These are phyloP conservation scores for Euglossa dilemma DNA, from an alignment of 1,140 invertebrate species.

Conservation along the genomic window DNA sequence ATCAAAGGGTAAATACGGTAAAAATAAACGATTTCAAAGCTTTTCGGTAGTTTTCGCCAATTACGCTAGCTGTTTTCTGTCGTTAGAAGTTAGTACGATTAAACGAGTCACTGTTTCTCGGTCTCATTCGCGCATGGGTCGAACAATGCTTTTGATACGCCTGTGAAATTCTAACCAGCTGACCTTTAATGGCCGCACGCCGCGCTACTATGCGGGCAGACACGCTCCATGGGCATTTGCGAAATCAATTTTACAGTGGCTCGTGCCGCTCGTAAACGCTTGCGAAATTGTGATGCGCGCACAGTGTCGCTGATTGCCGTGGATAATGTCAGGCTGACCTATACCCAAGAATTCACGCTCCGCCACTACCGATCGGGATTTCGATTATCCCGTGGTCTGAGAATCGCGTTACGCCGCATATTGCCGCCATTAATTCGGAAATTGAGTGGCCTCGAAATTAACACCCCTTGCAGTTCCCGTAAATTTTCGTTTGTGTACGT, in stretches of 20 bases:
- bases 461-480: too few relatives aligned
- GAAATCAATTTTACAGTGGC: constrained; percentile 48
- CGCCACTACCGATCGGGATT: not conserved
- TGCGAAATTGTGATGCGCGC: constrained; percentile 36
- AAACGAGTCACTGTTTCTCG: not conserved
- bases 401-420: not conserved
- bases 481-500: too few relatives aligned
- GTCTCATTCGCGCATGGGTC: not conserved
- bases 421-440: not conserved
- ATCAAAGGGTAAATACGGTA: too few relatives aligned
- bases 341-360: constrained; percentile 26
- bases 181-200: not conserved
- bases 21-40: not conserved
- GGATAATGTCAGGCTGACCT: constrained; percentile 46
- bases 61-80: not conserved
- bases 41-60: not conserved
- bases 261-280: constrained; percentile 46
- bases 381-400: not conserved
- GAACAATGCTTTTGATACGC: not conserved
- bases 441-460: not conserved
- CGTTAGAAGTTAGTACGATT: not conserved
- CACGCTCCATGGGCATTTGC: constrained; percentile 18
- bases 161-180: not conserved
- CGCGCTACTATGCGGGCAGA: not conserved
- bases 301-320: constrained; percentile 20